Conservation (phyloP, 2,797 vertebrate species). For the Crenichthys baileyi region DNA sequence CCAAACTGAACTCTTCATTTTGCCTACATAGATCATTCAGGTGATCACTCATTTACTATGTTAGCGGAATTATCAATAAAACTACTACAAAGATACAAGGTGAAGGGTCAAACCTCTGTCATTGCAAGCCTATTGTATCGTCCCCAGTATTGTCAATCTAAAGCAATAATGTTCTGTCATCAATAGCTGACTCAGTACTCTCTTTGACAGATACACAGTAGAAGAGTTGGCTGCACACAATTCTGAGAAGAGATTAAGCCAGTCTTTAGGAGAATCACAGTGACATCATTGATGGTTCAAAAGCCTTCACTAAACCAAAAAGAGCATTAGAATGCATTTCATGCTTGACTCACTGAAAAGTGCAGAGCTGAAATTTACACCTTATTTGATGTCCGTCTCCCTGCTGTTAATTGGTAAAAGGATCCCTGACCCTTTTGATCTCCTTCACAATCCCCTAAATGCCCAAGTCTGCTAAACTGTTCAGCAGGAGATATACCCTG, state of each 20-base stretch:
- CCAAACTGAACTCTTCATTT: slow-evolving; percentile 67
- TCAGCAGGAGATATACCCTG: slow-evolving; percentile 87
- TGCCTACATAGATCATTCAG: slow-evolving; percentile 54
- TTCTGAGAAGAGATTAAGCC: slow-evolving; percentile 85
- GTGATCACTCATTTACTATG: slow-evolving; percentile 59
- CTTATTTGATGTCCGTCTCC: slow-evolving; percentile 91
- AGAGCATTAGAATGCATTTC: slow-evolving; percentile 91
- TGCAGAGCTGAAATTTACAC: slow-evolving; percentile 92
- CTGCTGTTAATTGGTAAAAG: slow-evolving; percentile 91
- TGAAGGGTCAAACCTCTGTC: slow-evolving; percentile 58
- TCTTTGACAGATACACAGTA: slow-evolving; percentile 84
- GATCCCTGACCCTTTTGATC: slow-evolving; percentile 91
- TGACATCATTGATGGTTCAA: slow-evolving; percentile 87
- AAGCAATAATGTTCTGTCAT: slow-evolving; percentile 76
- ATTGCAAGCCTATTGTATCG: slow-evolving; percentile 69
- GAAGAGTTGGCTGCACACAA: slow-evolving; percentile 84
- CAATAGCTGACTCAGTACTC: slow-evolving; percentile 86
- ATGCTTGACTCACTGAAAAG: slow-evolving; percentile 88
- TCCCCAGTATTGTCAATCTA: slow-evolving; percentile 51
- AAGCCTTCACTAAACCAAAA: slow-evolving; percentile 81
- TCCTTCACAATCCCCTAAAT: slow-evolving; percentile 90
- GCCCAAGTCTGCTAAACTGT: slow-evolving; percentile 91
- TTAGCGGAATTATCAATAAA: slow-evolving; percentile 78
- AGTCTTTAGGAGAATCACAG: slow-evolving; percentile 81
- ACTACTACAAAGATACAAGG: slow-evolving; percentile 24